Base-by-base conservation (phyloP, 2,113 vertebrate genomes). In the Perca flavescens region DNA sequence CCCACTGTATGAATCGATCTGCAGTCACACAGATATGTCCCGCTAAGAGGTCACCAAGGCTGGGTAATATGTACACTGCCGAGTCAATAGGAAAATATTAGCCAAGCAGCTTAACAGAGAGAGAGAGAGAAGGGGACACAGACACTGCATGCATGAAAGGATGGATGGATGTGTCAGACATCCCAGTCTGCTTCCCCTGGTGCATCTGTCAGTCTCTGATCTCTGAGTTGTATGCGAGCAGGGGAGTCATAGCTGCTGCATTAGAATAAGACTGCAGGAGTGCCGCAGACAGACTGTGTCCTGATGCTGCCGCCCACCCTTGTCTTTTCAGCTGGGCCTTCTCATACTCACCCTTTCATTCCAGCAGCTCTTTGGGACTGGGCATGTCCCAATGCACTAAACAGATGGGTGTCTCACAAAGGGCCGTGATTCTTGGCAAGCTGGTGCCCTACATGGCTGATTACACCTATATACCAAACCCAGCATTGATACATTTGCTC, bases 401-500 rank as follows among this genome's bases (percentile, higher is more conserved):
- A 96, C 98, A 99, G 97, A 98, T 98, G 97, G 97, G 96, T 94
- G 94, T 91, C 94, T 96, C 96, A 97, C 96, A 98, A 97, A 97
- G 96, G 94, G 94, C 93, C 68, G 89, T 67, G 92, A 93, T 95
- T 96, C 96, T 96, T 95, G 94, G 96, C 97, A 98, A 98, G 97
- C 97, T 98, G 97, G 97, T 97, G 96, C 96, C 96, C 95, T 97
- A 96, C 93, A 99, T 96, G 98, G 97, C 96, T 96, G 97, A 99
- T 97, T 99, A 98, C 96, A 96, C 96, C 94, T 95, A 95, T 97
- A 98, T 96, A 95, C 96, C 93, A 94, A 96, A 96, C 93, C 93
- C 94, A 94, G 96, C 96, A 97, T 96, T 98, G 97, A 99, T 98
- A 98, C 97, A 98, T 97, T 98, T 96, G 94, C 95, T 96, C 95